Base-by-base conservation (phyloP, 2,113 vertebrate species). In the Thymallus thymallus region DNA sequence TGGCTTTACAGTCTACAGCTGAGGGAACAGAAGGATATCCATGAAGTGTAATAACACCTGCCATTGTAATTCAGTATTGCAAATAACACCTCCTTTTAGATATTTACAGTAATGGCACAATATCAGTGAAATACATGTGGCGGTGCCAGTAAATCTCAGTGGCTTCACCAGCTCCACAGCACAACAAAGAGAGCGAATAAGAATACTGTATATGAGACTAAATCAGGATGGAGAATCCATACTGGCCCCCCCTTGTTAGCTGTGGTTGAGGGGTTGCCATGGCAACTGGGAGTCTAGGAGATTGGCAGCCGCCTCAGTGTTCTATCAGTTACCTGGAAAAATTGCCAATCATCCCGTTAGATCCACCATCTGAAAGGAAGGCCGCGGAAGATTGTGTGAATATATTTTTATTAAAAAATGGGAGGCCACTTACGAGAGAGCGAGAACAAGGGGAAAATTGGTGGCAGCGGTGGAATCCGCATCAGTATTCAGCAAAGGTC, bases 331-430 rank as follows among this genome's bases (percentile, higher is more conserved):
- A 77, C 81, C 79, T 72, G 84, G 83, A 82, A 87, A 92, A 90
- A 92, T 90, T 91, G 89, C 86, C 89, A 92, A 90, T 91, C 90
- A 89, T 89, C 84, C 88, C 76, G 87, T 89, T 83, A 80, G 88
- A 88, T 92, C 84, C 69, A 60, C 80, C 71, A 75, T 76, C 71
- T 62, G 72, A 72, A 68, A 74, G 72, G 73, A 16, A 75, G 56
- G 56, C 56, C 56, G 2, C 5, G n/a, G 85, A 83, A 85, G 84
- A 86, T 88, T 88, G 86, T 88, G 86, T 90, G 88, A 90, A 92
- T 91, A 87, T 89, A 86, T 91, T 92, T 91, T 89, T 91, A 91
- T 91, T 90, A 88, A 86, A 76, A 91, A 87, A 87, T 89, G 82
- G 84, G 88, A 81, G 80, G 85, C 80, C 76, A 85, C 86, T 89